Percentiles rank a stretch among this genome's conserved stretches.
Evolutionary conservation across 2,888 invertebrate genomes (phyloP).

Genomic region (Watsonalla cultraria): DNA sequence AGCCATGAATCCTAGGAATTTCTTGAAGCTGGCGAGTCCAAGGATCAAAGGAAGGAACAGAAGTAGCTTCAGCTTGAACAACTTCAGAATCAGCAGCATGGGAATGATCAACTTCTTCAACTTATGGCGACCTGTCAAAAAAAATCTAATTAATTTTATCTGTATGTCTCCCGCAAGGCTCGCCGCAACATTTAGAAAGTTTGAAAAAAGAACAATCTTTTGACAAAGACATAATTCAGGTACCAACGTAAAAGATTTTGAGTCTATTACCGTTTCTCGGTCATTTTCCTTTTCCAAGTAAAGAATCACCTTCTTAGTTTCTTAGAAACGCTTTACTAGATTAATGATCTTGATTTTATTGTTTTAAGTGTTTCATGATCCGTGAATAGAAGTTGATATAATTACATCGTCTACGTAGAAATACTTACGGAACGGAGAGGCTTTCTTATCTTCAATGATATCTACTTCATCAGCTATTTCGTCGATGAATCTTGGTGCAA

Average conservation of each 20-base stretch:
- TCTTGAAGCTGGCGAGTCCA: slow-evolving; percentile 91
- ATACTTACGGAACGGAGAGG: slow-evolving; percentile 87
- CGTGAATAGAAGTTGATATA: no score
- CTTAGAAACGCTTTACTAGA: no score
- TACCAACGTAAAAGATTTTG: no score
- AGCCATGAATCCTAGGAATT: slow-evolving; percentile 88
- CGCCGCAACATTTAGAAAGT: no score
- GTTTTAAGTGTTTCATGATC: no score
- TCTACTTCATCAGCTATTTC: slow-evolving; percentile 91
- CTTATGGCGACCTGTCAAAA: slow-evolving; percentile 84
- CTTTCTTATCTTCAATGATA: slow-evolving; percentile 89
- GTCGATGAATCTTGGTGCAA: slow-evolving; percentile 89
- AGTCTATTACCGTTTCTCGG: no score
- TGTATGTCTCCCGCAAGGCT: neutral
- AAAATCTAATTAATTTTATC: neutral
- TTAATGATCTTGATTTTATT: no score
- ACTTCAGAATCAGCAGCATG: slow-evolving; percentile 87
- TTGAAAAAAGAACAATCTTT: no score
- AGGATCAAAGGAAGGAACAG: slow-evolving; percentile 90
- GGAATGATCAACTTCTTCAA: slow-evolving; percentile 91
- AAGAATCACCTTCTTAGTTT: no score
- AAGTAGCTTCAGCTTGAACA: slow-evolving; percentile 90
- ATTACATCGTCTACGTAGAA: neutral
- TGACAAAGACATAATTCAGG: no score
- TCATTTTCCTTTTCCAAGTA: no score